Percentiles rank a stretch among this genome's conserved stretches.
Evolutionary conservation across 2,113 vertebrate species (phyloP).

Genomic region (Parotia lawesii): DNA sequence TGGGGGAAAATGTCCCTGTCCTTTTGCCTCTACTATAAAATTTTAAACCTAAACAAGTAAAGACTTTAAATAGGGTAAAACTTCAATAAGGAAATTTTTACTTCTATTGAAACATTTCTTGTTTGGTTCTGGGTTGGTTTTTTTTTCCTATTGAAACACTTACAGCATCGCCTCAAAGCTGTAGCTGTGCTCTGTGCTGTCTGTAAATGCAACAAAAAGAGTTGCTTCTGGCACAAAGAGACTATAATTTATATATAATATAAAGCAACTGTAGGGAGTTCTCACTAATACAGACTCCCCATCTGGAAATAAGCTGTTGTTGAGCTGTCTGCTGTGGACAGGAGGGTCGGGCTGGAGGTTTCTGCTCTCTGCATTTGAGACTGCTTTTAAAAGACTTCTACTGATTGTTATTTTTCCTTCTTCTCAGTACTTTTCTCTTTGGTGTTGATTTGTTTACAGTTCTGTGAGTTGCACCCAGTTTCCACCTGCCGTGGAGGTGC

Average conservation of each 20-base stretch:
- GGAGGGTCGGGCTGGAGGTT: background rate
- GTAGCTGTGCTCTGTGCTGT: background rate
- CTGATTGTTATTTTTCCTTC: background rate
- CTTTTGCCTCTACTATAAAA: background rate
- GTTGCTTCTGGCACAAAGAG: background rate
- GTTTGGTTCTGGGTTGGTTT: background rate
- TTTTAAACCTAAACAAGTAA: background rate
- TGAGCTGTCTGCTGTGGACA: background rate
- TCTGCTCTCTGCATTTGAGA: background rate
- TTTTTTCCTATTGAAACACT: background rate
- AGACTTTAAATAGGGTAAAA: background rate
- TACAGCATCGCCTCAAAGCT: background rate
- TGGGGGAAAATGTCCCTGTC: background rate
- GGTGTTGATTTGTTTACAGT: conserved; percentile 7
- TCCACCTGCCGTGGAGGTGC: background rate
- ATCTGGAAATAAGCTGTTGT: background rate
- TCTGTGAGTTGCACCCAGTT: background rate
- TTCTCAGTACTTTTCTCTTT: background rate
- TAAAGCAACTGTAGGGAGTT: conserved; percentile 1
- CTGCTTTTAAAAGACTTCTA: background rate
- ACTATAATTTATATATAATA: background rate
- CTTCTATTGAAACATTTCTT: background rate
- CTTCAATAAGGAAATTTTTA: background rate
- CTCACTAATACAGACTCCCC: background rate
- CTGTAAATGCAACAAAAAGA: conserved; percentile 12